Evolutionary conservation across 1,140 invertebrate species (phyloP), one percentile per base, ranked within the genome.

Genomic region (Zaprionus ornatus): DNA sequence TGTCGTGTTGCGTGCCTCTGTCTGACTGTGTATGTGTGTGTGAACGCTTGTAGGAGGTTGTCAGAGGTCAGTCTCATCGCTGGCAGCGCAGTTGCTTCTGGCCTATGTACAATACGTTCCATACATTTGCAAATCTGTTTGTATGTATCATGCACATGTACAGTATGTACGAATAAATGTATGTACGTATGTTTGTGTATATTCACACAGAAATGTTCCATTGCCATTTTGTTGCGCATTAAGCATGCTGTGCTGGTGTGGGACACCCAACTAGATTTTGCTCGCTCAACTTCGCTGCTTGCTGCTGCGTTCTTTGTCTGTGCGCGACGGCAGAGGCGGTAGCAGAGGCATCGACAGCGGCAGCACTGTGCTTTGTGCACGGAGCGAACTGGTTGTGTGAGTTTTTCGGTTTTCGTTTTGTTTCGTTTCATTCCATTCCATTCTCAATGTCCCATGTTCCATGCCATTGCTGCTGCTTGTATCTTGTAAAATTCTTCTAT

Each of bases 21-120:
- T 63, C 17, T 10, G 29, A 32, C 9, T 52, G 35, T 70, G 59
- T 57, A 13, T 56, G 25, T 27, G 42, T 29, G 63, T 61, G 55
- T 55, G 61, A 72, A 54, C 78, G 21, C 77, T 76, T 90, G 85
- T 88, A 90, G 85, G 85, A 90, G 85, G 85, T 88, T 88, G 85
- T 88, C 85, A 88, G 85, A 88, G 85, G 85, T 88, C 85, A 90
- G 85, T 88, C 85, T 88, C 85, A 88, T 88, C 77, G 78, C 65
- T 56, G 74, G 75, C 82, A 85, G 81, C 82, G 80, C 80, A 69
- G 80, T 50, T 59, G 62, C 48, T 68, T 62, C 74, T 76, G 68
- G 81, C 81, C 80, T 77, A 82, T 56, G 59, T 83, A 76, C 57
- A 82, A 67, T 64, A 62, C 73, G 64, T 75, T 71, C 60, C 60